Evolutionary conservation across 1,140 invertebrate genomes (phyloP), one percentile per base, ranked within the genome.

Genomic region (Neomicropteryx cornuta): DNA sequence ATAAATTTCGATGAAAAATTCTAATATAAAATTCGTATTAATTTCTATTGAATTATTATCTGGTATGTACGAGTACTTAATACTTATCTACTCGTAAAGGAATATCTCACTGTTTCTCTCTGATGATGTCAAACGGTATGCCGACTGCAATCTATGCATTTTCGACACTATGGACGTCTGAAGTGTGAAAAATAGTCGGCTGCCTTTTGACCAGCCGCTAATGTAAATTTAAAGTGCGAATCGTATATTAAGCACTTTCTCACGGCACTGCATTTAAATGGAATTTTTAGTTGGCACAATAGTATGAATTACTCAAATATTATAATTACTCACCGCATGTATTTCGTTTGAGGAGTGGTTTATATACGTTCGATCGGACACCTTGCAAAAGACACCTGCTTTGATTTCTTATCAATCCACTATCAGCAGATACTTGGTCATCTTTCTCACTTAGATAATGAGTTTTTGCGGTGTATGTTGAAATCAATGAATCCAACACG

Each of bases 271-370:
- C n/a, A n/a, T n/a, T n/a, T 32, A n/a, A 32, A 32, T 14, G 5
- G 30, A 17, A 32, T 32, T 32, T 32, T 32, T n/a, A 14, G 5
- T 17, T 6, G 8, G 8, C 6, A 14, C 8, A 32, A 32, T 17
- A 14, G 8, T 33, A 41, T 24, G 17, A 37, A 28, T 4, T 16
- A 29, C 16, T 14, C 13, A 21, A 21, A 18, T 10, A 38, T n/a
- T n/a, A n/a, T 23, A 18, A 39, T 39, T 52, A 70, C 67, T 68
- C 62, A 84, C 82, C 76, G 63, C 86, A 89, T 33, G 71, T 80
- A 29, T 73, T 71, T 45, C 87, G 68, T 46, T 81, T 71, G 50
- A 87, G 55, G 6, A 91, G 54, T n/a, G 77, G 76, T 44, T 76
- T 74, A 67, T 91, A 83, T 24, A 71, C 58, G 57, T 74, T 81